Evolutionary conservation across 2,888 invertebrate species (phyloP).

Genomic region (Lysandra bellargus): DNA sequence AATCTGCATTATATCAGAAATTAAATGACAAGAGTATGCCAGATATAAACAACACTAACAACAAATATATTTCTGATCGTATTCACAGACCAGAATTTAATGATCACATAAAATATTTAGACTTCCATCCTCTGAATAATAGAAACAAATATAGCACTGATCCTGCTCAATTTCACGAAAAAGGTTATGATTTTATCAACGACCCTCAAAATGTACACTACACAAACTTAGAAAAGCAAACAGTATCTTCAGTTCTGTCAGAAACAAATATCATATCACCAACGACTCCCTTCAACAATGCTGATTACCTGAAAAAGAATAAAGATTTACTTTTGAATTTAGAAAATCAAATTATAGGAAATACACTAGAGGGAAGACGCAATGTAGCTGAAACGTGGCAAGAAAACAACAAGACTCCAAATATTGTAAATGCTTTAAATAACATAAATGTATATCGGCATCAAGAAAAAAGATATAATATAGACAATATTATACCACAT

Average conservation of each 20-base stretch:
- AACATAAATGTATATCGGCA: neutral
- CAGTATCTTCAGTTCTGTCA: conserved; percentile 64
- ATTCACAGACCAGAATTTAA: conserved; percentile 61
- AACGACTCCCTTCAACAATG: conserved; percentile 46
- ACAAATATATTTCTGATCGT: conserved; percentile 66
- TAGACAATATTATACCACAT: neutral
- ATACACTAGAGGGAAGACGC: conserved; percentile 44
- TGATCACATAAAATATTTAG: conserved; percentile 40
- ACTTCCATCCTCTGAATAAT: conserved; percentile 40
- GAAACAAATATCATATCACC: conserved; percentile 62
- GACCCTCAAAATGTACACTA: conserved; percentile 57
- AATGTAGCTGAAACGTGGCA: conserved; percentile 37
- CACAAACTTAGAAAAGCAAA: conserved; percentile 64
- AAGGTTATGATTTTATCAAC: conserved; percentile 39
- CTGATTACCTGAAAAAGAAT: conserved; percentile 49
- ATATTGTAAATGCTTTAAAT: conserved; percentile 28
- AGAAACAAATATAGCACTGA: neutral
- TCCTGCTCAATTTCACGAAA: neutral
- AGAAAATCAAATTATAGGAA: conserved; percentile 61
- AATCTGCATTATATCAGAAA: conserved; percentile 20
- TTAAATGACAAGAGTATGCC: conserved; percentile 37
- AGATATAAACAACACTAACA: conserved; percentile 54
- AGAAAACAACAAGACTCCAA: conserved; percentile 40
- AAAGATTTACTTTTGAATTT: conserved; percentile 61
- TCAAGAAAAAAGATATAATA: conserved; percentile 41